These are phyloP conservation scores for Hirtodrosophila cameraria DNA, from an alignment of 2,888 invertebrate species.

Conservation along the genomic window DNA sequence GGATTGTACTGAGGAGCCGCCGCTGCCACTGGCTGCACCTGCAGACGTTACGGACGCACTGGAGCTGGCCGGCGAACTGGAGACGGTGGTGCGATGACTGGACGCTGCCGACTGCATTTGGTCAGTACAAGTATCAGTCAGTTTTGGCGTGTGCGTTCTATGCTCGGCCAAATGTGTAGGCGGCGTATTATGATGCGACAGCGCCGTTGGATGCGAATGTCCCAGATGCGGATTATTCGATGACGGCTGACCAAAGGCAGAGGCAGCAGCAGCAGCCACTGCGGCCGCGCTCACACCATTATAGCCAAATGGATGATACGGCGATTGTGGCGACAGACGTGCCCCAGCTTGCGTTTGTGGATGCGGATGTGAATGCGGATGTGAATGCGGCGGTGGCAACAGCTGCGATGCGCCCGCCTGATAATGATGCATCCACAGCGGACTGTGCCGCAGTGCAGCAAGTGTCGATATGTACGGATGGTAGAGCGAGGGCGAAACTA, in stretches of 20 bases:
- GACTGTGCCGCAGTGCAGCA: slow-evolving; percentile 85
- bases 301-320: slow-evolving; percentile 81
- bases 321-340: slow-evolving; percentile 84
- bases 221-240: slow-evolving; percentile 58
- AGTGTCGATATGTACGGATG: slow-evolving; percentile 83
- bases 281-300: slow-evolving; percentile 81
- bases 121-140: slow-evolving; percentile 77
- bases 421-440: slow-evolving; percentile 85
- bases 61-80: slow-evolving; percentile 66
- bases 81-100: slow-evolving; percentile 69
- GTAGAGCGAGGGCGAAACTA: slow-evolving; percentile 80
- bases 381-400: slow-evolving; percentile 69
- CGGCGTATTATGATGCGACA: slow-evolving; percentile 52
- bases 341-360: slow-evolving; percentile 76
- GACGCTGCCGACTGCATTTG: slow-evolving; percentile 73
- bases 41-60: slow-evolving; percentile 54
- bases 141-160: slow-evolving; percentile 68
- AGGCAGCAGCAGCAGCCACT: slow-evolving; percentile 75
- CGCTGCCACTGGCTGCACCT: slow-evolving; percentile 45
- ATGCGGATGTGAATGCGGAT: slow-evolving; percentile 56
- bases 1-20: slow-evolving; percentile 62
- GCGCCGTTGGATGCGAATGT: slow-evolving; percentile 56
- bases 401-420: slow-evolving; percentile 82
- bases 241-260: slow-evolving; percentile 70
- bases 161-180: slow-evolving; percentile 66